These are phyloP conservation scores for Prionailurus viverrinus DNA, from an alignment of 2,113 vertebrate genomes.

Conservation along the genomic window DNA sequence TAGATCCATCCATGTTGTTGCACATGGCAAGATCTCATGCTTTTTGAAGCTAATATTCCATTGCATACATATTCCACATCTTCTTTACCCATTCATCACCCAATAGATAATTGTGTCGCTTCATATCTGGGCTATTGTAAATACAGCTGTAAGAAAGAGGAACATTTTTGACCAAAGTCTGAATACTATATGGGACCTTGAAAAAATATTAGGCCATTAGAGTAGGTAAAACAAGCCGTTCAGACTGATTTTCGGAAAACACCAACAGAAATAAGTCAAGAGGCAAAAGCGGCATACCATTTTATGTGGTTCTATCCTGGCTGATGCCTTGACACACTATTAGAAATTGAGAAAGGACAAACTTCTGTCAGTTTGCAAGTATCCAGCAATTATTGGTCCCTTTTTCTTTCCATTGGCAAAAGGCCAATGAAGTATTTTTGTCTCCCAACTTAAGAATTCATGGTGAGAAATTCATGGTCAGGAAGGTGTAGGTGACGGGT, in stretches of 20 bases:
- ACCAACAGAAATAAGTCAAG: slow-evolving; percentile 58
- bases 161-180: background rate
- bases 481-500: background rate
- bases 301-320: background rate
- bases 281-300: slow-evolving; percentile 56
- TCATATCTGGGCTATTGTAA: background rate
- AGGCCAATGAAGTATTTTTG: slow-evolving; percentile 52
- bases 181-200: background rate
- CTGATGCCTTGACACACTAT: slow-evolving; percentile 45
- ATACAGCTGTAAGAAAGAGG: background rate
- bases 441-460: background rate
- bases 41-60: background rate
- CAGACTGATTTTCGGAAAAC: slow-evolving; percentile 49
- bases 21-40: background rate
- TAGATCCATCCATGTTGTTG: background rate
- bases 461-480: background rate
- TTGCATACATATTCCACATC: background rate
- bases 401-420: slow-evolving; percentile 65
- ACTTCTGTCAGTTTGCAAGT: slow-evolving; percentile 33
- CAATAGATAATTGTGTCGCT: background rate
- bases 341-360: slow-evolving; percentile 54
- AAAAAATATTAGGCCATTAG: slow-evolving; percentile 50
- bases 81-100: background rate
- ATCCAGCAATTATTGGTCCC: slow-evolving; percentile 48
- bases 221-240: background rate